These are phyloP conservation scores for Mustelus asterias DNA, from an alignment of 2,113 vertebrate genomes.

Conservation along the genomic window DNA sequence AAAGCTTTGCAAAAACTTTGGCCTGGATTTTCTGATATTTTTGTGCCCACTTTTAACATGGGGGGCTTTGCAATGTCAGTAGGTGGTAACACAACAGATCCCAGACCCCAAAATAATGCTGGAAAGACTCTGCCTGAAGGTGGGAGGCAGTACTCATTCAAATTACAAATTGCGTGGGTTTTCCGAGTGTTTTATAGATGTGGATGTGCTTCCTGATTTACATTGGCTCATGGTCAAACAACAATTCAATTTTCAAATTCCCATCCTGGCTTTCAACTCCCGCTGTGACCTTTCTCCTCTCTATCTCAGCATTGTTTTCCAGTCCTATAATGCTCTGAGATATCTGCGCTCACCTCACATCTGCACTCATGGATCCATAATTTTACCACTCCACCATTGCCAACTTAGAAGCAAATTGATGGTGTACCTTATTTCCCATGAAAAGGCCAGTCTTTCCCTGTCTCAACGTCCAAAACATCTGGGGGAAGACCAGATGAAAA, in stretches of 20 bases:
- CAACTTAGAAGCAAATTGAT: neutral
- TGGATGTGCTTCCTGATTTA: neutral
- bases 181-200: neutral
- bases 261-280: neutral
- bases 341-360: neutral
- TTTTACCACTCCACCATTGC: neutral
- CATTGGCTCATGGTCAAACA: neutral
- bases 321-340: neutral
- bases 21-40: neutral
- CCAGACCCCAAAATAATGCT: neutral
- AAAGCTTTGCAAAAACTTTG: neutral
- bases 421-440: neutral
- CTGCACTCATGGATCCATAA: neutral
- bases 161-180: neutral
- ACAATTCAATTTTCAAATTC: neutral
- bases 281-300: neutral
- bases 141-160: neutral
- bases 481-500: neutral
- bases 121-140: neutral
- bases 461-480: neutral
- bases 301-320: neutral
- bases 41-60: neutral
- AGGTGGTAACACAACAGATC: neutral
- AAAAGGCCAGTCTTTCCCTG: neutral
- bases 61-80: neutral